Base-by-base conservation (phyloP, 2,888 invertebrate species). In the Drosophila meridionalis region DNA sequence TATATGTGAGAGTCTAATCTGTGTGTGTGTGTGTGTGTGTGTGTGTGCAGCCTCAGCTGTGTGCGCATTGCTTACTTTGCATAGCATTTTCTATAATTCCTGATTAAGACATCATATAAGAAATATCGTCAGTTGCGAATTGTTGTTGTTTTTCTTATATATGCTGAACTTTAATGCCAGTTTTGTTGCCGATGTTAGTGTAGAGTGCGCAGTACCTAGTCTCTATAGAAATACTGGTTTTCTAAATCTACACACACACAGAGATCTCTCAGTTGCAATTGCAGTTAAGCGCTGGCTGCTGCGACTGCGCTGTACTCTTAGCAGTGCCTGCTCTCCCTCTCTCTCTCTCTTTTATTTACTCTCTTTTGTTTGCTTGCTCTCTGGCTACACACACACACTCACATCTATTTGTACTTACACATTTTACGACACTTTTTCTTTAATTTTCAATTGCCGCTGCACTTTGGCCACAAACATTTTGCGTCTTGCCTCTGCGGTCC, bases 161-260 rank as follows among this genome's bases (percentile, higher is more conserved):
- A 69, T 67, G 63, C 61, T 86, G 89, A 88, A 88, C 89, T 90
- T 89, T 86, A 80, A 78, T 78, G 73, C 79, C 68, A 59, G 58
- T 59, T 71, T 43, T 70, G 80, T 62, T 59, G 65, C 67, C 72
- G 73, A 68, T 73, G 77, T 79, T 70, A 63, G 60, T 48, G 59
- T 47, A 60, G 61, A 69, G 66, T 73, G 62, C 59, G 53, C 59
- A 57, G 64, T 58, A 67, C 62, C 26, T 57, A 47, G 67, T 62
- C 52, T 66, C 48, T 66, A 67, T 43, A 78, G 68, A 84, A 87
- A 90, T 87, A 90, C 87, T 90, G 87, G 87, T 90, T 87, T 87
- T 87, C 81, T 77, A 82, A 89, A 78, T 78, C 77, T 69, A 74
- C 64, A 80, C 74, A 68, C n/a, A 50, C 79, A 72, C 59, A 80